A percentile compares a stretch with the other conserved stretches of the same genome.
phyloP scores from a whole-genome alignment of 2,888 invertebrate genomes.

The Escarpia spicata region DNA sequence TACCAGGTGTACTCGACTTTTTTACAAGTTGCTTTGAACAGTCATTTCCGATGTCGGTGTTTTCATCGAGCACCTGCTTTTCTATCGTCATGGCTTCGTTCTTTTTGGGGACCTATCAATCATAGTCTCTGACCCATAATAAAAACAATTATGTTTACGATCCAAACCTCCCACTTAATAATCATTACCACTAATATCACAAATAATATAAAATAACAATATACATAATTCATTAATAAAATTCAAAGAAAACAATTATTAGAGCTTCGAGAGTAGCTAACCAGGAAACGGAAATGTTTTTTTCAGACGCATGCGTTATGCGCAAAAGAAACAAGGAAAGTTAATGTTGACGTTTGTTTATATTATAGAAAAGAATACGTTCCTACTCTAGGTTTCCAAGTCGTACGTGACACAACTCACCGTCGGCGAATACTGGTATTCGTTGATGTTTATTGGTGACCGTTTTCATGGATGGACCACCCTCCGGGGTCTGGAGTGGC shows the following conservation, averaged over 20 bases:
- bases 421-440: background rate
- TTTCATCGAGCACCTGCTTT: background rate
- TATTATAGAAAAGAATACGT: background rate
- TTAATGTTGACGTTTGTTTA: conserved; percentile 6
- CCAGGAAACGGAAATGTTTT: conserved; percentile 16
- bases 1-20: background rate
- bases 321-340: background rate
- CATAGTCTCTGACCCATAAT: background rate
- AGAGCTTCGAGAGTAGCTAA: background rate
- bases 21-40: background rate
- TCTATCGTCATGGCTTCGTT: background rate
- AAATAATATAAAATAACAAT: background rate
- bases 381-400: background rate
- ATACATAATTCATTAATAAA: background rate
- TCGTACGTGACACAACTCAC: background rate
- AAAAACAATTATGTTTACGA: background rate
- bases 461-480: background rate
- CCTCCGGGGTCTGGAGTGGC: conserved; percentile 13
- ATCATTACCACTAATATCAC: background rate
- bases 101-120: background rate
- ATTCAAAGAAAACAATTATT: background rate
- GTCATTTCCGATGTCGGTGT: background rate
- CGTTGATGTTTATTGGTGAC: conserved; percentile 6
- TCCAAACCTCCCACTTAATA: background rate
- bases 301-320: conserved; percentile 6